Evolutionary conservation across 2,797 vertebrate species (phyloP), one percentile per base, ranked within the genome.

Genomic region (Peromyscus nudipes): DNA sequence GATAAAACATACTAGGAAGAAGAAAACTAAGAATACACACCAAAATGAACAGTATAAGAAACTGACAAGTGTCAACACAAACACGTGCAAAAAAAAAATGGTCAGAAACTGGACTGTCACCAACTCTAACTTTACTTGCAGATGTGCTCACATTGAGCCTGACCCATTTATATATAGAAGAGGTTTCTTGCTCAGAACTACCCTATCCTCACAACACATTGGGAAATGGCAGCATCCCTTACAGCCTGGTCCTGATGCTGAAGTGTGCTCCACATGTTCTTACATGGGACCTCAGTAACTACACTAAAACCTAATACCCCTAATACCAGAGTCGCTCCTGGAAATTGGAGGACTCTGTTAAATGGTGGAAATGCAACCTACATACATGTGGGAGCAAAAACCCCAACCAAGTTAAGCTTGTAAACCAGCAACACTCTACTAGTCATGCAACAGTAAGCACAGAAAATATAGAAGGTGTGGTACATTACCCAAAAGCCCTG

Each of bases 401-500:
- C 76, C 92, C 11, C 91, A 69, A 73, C 76, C 79, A 40, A 71
- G 71, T 91, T 23, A 65, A 40, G 46, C 67, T 37, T 81, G 65
- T 57, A 69, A 65, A 55, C 87, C 11, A 12, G 14, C 71, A 88
- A 77, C 84, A 34, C 71, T 16, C 27, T 55, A 89, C 82, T 62
- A 31, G 34, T 13, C 96, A 97, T 90, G 93, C 81, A 94, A 96
- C 76, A 49, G 67, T 0, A 0, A 81, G 29, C 75, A 75, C 0
- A 81, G 81, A n/a, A 62, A 96, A 94, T 17, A 93, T 4, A 0
- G 64, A 93, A 95, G 73, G 90, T 0, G 0, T 81, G 97, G 96
- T 93, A 97, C 98, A 0, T 99, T 99, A 99, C 99, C 99, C 97
- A 99, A 98, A 64, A 99, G 98, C 69, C 99, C 99, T 31, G 99